Conservation (phyloP, 2,888 invertebrate species). For the Cantharis rufa region DNA sequence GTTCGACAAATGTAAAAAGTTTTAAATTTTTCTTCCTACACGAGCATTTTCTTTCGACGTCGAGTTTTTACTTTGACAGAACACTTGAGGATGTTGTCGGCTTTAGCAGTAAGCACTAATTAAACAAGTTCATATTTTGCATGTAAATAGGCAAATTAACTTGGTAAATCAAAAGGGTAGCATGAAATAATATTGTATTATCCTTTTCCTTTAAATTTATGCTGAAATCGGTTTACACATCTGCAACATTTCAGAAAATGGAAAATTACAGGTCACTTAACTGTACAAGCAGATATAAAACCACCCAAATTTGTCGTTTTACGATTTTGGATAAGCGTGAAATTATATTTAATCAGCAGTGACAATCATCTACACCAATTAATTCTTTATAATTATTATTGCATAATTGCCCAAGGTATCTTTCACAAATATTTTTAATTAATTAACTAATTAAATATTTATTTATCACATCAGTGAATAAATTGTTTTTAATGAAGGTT, state of each 20-base stretch:
- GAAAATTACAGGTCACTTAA: background rate
- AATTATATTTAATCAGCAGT: background rate
- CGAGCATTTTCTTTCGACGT: background rate
- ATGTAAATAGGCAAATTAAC: background rate
- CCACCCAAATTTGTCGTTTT: background rate
- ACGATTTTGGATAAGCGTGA: background rate
- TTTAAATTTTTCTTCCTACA: background rate
- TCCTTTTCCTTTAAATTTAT: background rate
- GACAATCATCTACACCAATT: background rate
- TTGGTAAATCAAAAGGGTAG: background rate
- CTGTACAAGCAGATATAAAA: background rate
- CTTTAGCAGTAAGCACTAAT: background rate
- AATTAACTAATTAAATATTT: background rate
- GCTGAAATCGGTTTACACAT: background rate
- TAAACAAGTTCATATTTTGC: slow-evolving; percentile 4
- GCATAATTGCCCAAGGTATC: background rate
- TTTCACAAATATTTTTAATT: background rate
- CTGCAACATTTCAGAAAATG: background rate
- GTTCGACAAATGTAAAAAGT: background rate
- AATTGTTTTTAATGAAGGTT: background rate
- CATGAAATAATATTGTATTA: background rate
- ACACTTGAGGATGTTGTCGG: background rate
- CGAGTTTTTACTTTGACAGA: background rate
- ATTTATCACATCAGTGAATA: background rate
- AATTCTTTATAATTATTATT: background rate